phyloP scores from a whole-genome alignment of 2,113 vertebrate genomes.

The Oryzias curvinotus region DNA sequence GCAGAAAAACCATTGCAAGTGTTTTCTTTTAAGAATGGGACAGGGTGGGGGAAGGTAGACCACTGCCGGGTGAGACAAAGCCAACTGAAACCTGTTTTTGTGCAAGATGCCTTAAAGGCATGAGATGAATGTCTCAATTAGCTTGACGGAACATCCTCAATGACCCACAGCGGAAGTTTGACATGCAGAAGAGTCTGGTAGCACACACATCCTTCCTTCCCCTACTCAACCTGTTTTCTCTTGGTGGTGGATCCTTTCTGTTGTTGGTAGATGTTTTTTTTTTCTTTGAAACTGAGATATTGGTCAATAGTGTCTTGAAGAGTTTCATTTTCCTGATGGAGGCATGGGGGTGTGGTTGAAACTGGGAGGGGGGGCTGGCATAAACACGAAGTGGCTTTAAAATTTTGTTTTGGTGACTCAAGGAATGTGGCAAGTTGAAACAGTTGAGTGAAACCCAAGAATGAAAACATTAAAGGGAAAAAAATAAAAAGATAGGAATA shows the following conservation, averaged over 20 bases:
- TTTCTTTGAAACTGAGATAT: too few species aligned
- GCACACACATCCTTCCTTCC: too few species aligned
- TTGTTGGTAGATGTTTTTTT: too few species aligned
- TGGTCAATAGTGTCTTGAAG: slow-evolving; percentile 6
- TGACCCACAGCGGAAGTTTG: neutral
- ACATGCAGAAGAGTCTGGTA: too few species aligned
- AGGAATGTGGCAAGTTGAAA: neutral
- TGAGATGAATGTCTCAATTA: neutral
- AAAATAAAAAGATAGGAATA: too few species aligned
- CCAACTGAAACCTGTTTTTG: neutral
- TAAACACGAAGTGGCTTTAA: neutral
- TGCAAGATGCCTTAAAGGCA: neutral
- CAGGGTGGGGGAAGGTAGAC: too few species aligned
- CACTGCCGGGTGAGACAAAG: too few species aligned
- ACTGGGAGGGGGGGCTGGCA: neutral
- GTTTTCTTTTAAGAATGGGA: too few species aligned
- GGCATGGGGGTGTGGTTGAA: neutral
- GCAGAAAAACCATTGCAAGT: too few species aligned
- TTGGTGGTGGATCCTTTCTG: too few species aligned
- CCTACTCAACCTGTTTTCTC: too few species aligned
- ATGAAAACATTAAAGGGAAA: neutral
- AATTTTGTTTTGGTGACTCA: slow-evolving; percentile 3
- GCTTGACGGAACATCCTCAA: neutral
- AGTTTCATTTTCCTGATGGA: slow-evolving; percentile 9
- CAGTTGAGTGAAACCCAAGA: neutral